These are phyloP conservation scores for Ostrea denselamellosa DNA, from an alignment of 1,140 invertebrate species.

Conservation along the genomic window DNA sequence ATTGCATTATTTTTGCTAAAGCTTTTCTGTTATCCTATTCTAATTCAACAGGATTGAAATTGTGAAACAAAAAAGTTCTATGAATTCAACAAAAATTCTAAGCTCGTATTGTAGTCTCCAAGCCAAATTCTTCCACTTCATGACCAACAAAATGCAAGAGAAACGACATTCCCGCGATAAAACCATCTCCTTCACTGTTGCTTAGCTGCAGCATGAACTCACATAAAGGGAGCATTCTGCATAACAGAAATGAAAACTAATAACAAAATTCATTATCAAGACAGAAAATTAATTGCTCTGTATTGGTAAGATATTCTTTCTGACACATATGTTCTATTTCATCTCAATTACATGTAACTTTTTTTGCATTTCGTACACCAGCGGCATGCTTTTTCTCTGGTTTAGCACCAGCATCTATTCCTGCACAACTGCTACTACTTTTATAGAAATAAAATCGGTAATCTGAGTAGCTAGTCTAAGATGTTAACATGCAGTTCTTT, in stretches of 20 bases:
- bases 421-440: neutral
- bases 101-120: constrained; percentile 31
- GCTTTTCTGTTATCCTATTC: neutral
- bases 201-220: constrained; percentile 31
- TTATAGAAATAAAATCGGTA: neutral
- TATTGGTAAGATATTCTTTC: constrained; percentile 6
- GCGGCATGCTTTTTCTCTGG: neutral
- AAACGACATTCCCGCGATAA: neutral
- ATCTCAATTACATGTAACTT: neutral
- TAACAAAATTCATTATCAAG: constrained; percentile 24
- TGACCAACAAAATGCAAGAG: constrained; percentile 29
- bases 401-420: constrained; percentile 14
- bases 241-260: constrained; percentile 36
- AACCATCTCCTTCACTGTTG: constrained; percentile 1
- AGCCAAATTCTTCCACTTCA: constrained; percentile 15
- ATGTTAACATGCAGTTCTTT: constrained; percentile 38
- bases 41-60: constrained; percentile 9
- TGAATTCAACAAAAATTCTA: constrained; percentile 26
- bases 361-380: neutral
- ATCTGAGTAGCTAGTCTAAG: constrained; percentile 12
- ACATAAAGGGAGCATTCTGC: constrained; percentile 26
- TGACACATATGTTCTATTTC: neutral
- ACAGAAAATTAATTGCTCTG: neutral
- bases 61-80: constrained; percentile 23
- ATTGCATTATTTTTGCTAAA: constrained; percentile 17